These are phyloP conservation scores for Dermatemys mawii DNA, from an alignment of 2,113 vertebrate species.

Conservation along the genomic window DNA sequence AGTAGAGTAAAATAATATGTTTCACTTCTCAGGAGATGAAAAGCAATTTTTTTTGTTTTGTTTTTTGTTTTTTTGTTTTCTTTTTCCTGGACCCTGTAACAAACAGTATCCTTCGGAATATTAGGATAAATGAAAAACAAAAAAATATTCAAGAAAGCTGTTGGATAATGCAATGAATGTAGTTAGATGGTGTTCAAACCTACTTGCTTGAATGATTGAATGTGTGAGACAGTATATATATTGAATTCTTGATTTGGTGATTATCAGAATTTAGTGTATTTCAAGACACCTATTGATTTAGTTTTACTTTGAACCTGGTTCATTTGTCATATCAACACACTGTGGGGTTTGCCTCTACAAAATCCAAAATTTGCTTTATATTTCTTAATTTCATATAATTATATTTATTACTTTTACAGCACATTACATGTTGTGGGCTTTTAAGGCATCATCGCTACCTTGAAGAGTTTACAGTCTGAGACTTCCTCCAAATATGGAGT, in stretches of 20 bases:
- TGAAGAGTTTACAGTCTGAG: not conserved
- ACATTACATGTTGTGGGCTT: not conserved
- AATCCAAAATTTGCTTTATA: not conserved
- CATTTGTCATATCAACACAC: not conserved
- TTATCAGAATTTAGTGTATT: not conserved
- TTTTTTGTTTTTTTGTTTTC: rapidly evolving
- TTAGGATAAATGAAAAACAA: not conserved
- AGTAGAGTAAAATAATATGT: not conserved
- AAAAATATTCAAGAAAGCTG: not conserved
- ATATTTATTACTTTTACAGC: not conserved
- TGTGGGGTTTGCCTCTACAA: not conserved
- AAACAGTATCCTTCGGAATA: not conserved
- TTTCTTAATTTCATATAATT: not conserved
- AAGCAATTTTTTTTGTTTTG: rapidly evolving
- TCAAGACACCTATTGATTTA: not conserved
- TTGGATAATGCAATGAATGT: not conserved
- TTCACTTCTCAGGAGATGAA: not conserved
- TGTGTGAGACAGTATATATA: not conserved
- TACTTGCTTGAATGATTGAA: not conserved
- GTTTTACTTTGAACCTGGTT: not conserved
- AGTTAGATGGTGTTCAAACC: not conserved
- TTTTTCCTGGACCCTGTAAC: not conserved
- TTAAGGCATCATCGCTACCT: not conserved
- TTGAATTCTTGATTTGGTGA: not conserved
- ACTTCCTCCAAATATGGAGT: not conserved